A percentile compares a stretch with the other conserved stretches of the same genome.
Conservation (phyloP, 2,888 invertebrate species). For the Pterostichus madidus region DNA sequence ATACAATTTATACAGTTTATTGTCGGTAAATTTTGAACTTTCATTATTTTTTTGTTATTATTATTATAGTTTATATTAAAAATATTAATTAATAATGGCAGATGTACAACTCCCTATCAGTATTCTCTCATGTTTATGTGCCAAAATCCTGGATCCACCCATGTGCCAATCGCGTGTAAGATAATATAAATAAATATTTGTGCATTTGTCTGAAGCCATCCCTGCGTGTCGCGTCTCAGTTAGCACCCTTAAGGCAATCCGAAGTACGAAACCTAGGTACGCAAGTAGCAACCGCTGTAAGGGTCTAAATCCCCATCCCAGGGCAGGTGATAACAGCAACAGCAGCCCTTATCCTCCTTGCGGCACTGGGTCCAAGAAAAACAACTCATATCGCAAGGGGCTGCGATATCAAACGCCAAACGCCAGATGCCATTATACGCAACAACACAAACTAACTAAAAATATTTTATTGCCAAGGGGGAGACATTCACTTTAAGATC, state of each 20-base stretch:
- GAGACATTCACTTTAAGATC: neutral
- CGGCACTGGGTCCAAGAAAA: constrained; percentile 13
- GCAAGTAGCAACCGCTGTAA: constrained; percentile 36
- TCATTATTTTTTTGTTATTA: too few species aligned
- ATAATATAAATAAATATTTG: constrained; percentile 3
- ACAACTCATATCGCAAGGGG: constrained; percentile 20
- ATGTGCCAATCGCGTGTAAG: too few species aligned
- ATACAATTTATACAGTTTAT: too few species aligned
- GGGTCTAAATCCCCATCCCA: neutral
- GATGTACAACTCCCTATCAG: too few species aligned
- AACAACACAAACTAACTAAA: constrained; percentile 14
- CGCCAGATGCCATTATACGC: constrained; percentile 24
- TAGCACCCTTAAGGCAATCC: constrained; percentile 24
- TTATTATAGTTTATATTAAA: too few species aligned
- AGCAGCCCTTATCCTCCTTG: neutral
- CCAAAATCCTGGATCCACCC: too few species aligned
- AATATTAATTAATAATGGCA: too few species aligned
- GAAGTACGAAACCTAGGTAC: constrained; percentile 7
- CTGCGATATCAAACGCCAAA: constrained; percentile 45
- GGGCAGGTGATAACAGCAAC: constrained; percentile 48
- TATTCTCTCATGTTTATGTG: too few species aligned
- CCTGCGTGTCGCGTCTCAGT: constrained; percentile 29
- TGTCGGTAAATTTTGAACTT: too few species aligned
- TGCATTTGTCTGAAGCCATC: neutral
- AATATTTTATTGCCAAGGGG: constrained; percentile 3